Evolutionary conservation across 2,888 invertebrate species (phyloP).

Genomic region (Dendrolimus pini): DNA sequence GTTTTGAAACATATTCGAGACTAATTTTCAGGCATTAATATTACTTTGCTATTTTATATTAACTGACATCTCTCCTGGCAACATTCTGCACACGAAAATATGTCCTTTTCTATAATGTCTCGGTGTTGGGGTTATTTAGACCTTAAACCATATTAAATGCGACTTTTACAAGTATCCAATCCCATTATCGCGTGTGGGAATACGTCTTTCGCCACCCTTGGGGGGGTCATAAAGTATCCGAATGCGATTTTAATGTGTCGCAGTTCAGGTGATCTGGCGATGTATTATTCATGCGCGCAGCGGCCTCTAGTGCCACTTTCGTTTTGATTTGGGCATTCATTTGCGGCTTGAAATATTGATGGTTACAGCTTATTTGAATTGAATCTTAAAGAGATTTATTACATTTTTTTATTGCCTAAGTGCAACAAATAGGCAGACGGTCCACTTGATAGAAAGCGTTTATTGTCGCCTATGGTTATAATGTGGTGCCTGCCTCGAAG

Average conservation of each 20-base stretch:
- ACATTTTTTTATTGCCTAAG: too few species aligned
- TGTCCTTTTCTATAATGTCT: not conserved
- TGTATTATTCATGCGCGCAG: conserved; percentile 53
- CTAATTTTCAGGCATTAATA: too few species aligned
- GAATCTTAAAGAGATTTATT: too few species aligned
- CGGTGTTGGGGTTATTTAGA: not conserved
- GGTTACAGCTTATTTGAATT: not conserved
- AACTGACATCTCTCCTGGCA: too few species aligned
- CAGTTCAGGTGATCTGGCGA: conserved; percentile 41
- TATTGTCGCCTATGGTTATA: too few species aligned
- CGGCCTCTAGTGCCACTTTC: conserved; percentile 12
- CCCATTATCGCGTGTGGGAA: not conserved
- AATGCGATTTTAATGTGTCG: conserved; percentile 64
- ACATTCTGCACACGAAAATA: not conserved
- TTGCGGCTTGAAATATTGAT: conserved; percentile 6
- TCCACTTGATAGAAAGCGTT: too few species aligned
- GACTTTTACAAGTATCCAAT: not conserved
- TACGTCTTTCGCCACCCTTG: conserved; percentile 10
- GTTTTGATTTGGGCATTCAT: conserved; percentile 20
- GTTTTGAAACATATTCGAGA: too few species aligned
- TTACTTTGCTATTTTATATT: too few species aligned
- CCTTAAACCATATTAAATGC: not conserved
- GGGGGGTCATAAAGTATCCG: conserved; percentile 37
- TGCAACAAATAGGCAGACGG: too few species aligned
- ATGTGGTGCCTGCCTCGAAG: too few species aligned